A percentile compares a stretch with the other conserved stretches of the same genome.
Evolutionary conservation across 1,140 invertebrate species (phyloP).

Genomic region (Zophobas morio): DNA sequence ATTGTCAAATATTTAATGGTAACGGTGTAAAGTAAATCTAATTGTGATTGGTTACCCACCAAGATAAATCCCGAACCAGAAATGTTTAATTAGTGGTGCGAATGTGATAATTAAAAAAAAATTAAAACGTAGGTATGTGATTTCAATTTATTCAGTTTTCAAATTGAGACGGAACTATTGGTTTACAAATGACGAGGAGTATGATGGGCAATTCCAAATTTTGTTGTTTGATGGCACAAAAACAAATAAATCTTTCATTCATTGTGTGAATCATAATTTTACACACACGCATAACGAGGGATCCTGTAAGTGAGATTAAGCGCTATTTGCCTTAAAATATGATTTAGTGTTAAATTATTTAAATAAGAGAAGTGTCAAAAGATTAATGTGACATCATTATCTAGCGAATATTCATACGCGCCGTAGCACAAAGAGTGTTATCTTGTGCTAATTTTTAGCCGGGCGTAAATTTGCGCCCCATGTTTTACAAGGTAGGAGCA

Average conservation of each 20-base stretch:
- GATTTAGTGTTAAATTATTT: conserved; percentile 31
- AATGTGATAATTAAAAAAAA: too few relatives aligned
- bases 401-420: conserved; percentile 10
- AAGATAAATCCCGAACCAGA: too few relatives aligned
- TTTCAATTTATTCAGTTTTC: too few relatives aligned
- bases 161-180: too few relatives aligned
- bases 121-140: too few relatives aligned
- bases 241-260: conserved; percentile 4
- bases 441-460: conserved; percentile 13
- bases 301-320: conserved; percentile 20
- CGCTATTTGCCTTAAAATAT: conserved; percentile 18
- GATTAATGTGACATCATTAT: conserved; percentile 23
- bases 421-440: background rate
- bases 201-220: background rate
- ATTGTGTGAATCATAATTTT: background rate
- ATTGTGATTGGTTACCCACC: too few relatives aligned
- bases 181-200: too few relatives aligned
- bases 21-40: too few relatives aligned
- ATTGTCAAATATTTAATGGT: too few relatives aligned
- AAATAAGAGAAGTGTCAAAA: conserved; percentile 17
- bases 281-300: too few relatives aligned
- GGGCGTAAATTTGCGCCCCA: background rate
- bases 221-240: conserved; percentile 21
- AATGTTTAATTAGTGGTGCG: too few relatives aligned
- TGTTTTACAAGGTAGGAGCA: conserved; percentile 22